Evolutionary conservation across 2,113 vertebrate species (phyloP).

Genomic region (Entelurus aequoreus): DNA sequence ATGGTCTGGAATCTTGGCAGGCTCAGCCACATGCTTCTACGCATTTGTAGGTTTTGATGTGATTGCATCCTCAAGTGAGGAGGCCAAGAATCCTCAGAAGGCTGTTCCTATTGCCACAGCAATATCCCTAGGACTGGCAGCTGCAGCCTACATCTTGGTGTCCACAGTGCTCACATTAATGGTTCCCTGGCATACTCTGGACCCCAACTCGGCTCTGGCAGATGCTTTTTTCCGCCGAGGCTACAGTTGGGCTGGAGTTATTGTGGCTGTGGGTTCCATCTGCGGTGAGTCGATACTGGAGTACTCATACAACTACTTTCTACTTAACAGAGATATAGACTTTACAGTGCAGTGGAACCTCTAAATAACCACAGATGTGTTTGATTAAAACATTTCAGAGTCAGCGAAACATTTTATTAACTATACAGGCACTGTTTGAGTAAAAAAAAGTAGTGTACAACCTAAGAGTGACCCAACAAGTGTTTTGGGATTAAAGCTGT

Average conservation of each 20-base stretch:
- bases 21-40: constrained; percentile 92
- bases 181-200: constrained; percentile 88
- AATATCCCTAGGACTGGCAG: constrained; percentile 81
- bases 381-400: too few relatives aligned
- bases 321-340: not conserved
- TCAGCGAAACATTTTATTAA: too few relatives aligned
- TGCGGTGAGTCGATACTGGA: constrained; percentile 80
- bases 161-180: constrained; percentile 88
- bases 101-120: constrained; percentile 86
- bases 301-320: not conserved
- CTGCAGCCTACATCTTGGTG: constrained; percentile 84
- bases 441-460: too few relatives aligned
- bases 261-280: constrained; percentile 89
- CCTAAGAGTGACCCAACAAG: too few relatives aligned
- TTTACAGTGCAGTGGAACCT: not conserved
- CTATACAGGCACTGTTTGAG: too few relatives aligned
- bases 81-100: constrained; percentile 85
- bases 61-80: constrained; percentile 91
- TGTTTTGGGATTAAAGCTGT: too few relatives aligned
- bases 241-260: constrained; percentile 88
- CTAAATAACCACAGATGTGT: not conserved
- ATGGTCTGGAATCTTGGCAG: constrained; percentile 87
- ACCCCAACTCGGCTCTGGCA: constrained; percentile 86
- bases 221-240: constrained; percentile 92
- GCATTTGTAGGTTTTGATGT: constrained; percentile 95